Evolutionary conservation across 1,140 invertebrate species (phyloP).

Genomic region (Diachasmimorpha longicaudata): DNA sequence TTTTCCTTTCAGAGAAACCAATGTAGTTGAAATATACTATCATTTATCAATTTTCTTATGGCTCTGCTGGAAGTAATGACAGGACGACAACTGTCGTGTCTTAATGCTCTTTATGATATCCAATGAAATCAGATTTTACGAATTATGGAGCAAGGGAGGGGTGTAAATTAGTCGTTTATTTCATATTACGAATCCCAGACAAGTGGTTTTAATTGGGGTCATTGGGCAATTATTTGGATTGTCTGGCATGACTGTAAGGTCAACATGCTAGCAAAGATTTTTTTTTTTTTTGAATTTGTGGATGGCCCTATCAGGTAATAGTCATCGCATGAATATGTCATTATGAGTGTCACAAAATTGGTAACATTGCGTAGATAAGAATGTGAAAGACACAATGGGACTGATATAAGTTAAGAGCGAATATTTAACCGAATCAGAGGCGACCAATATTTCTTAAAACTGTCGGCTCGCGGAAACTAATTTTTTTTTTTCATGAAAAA

Average conservation of each 20-base stretch:
- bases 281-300: slow-evolving; percentile 9
- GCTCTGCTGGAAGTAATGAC: neutral
- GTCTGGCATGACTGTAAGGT: slow-evolving; percentile 19
- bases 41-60: neutral
- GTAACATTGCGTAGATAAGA: neutral
- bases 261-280: neutral
- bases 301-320: neutral
- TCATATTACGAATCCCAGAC: slow-evolving; percentile 18
- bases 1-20: too few relatives aligned
- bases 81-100: neutral
- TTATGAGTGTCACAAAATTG: too few relatives aligned
- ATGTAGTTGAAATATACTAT: neutral
- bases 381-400: neutral
- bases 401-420: neutral
- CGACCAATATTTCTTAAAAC: too few relatives aligned
- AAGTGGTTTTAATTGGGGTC: slow-evolving; percentile 33
- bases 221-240: slow-evolving; percentile 28
- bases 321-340: neutral
- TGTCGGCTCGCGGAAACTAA: too few relatives aligned
- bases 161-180: slow-evolving; percentile 19
- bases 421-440: too few relatives aligned
- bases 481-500: too few relatives aligned
- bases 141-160: neutral
- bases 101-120: neutral
- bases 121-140: neutral